Conservation (phyloP, 2,888 invertebrate genomes). For the Thumatha senex region DNA sequence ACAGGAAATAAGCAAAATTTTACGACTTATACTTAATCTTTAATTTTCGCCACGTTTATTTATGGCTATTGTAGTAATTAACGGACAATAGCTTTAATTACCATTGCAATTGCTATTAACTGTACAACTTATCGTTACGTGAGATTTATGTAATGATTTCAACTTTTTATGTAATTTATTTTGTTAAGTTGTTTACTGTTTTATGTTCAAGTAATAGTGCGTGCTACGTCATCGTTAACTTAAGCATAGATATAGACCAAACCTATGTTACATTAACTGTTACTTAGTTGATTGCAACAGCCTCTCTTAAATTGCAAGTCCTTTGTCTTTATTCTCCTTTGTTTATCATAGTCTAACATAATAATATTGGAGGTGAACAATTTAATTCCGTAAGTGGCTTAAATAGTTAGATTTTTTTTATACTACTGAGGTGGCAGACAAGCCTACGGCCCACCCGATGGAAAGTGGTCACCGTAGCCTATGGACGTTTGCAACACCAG, state of each 20-base stretch:
- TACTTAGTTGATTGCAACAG: conserved; percentile 11
- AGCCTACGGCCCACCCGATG: no score
- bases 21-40: neutral
- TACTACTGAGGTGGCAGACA: no score
- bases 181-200: neutral
- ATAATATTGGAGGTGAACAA: neutral
- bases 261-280: neutral
- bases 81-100: neutral
- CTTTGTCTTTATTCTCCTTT: conserved; percentile 14
- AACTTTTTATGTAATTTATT: neutral
- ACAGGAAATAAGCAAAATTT: no score
- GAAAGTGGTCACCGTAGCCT: no score
- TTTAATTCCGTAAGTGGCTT: no score
- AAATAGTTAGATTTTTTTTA: no score
- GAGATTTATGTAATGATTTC: neutral
- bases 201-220: neutral
- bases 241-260: neutral
- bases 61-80: neutral
- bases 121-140: neutral
- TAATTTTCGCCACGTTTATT: neutral
- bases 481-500: no score
- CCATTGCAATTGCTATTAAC: neutral
- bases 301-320: conserved; percentile 11
- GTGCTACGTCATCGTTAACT: neutral
- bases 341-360: neutral